phyloP scores from a whole-genome alignment of 2,888 invertebrate species.

The Theodoxus fluviatilis region DNA sequence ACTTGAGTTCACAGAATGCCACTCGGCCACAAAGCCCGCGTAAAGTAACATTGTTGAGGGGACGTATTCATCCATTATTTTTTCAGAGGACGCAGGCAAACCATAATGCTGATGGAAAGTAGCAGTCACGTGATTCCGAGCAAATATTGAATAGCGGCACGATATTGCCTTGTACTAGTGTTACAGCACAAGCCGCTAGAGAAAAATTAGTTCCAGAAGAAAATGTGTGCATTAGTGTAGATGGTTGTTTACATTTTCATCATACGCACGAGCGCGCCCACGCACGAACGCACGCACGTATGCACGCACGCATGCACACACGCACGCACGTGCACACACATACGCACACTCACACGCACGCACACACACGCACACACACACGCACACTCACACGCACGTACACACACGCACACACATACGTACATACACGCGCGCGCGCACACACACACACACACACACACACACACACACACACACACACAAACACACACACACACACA shows the following conservation, averaged over 20 bases:
- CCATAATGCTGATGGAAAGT: too few relatives aligned
- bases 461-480: conserved; percentile 19
- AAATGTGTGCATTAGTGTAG: too few relatives aligned
- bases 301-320: neutral
- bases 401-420: conserved; percentile 19
- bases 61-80: too few relatives aligned
- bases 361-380: neutral
- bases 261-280: neutral
- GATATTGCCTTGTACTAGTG: too few relatives aligned
- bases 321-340: conserved; percentile 19
- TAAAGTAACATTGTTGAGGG: too few relatives aligned
- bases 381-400: conserved; percentile 8
- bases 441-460: conserved; percentile 20
- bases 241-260: neutral
- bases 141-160: too few relatives aligned
- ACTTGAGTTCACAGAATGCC: too few relatives aligned
- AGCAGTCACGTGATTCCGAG: too few relatives aligned
- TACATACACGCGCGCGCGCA: conserved; percentile 17
- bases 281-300: neutral
- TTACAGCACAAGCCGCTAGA: too few relatives aligned
- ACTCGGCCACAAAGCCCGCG: too few relatives aligned
- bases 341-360: conserved; percentile 1
- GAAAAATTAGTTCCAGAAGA: too few relatives aligned
- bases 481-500: neutral
- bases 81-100: too few relatives aligned